Base-by-base conservation (phyloP, 2,797 vertebrate species). In the Cyclura pinguis region DNA sequence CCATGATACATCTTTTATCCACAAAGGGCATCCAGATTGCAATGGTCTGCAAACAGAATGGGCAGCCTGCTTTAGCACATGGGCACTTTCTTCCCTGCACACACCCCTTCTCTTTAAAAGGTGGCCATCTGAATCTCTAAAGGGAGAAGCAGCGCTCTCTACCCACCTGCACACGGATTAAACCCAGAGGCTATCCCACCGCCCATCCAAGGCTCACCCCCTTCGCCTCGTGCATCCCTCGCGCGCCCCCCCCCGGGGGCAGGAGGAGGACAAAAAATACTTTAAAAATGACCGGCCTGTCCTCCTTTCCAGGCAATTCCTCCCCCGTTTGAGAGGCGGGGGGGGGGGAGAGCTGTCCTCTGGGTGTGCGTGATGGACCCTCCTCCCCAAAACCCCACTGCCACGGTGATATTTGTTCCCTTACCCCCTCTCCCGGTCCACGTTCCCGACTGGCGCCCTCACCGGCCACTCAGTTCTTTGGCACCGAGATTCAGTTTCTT, bases 1-100 rank as follows among this genome's bases (percentile, higher is more conserved):
- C 97, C 97, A 97, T 97, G 92, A 96, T 95, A 96, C 97, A 97
- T 97, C 96, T 97, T 97, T 97, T 96, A 96, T 94, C 96, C 95
- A 93, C 95, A 93, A 95, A 95, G 96, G 96, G 96, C 97, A 97
- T 97, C 95, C 95, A 92, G 96, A 95, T 95, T 91, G 93, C 94
- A 87, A 93, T 94, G 94, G 96, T 96, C 97, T 97, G 96, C 96
- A 97, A 94, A 89, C 92, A 93, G 81, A 94, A 52, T 47, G 80
- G 87, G 88, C 88, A 90, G 74, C 1, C 72, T n/a, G 55, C 47
- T 84, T 90, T 52, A 86, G 47, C 35, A 78, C 80, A 24, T 7
- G 16, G 35, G 16, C 52, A 81, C 74, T 90, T 88, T 80, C 27
- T 85, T 90, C 84, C 14, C 89, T 52, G 0, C 27, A 69, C 87